These are phyloP conservation scores for Synanceia verrucosa DNA, from an alignment of 2,797 vertebrate species.

Conservation along the genomic window DNA sequence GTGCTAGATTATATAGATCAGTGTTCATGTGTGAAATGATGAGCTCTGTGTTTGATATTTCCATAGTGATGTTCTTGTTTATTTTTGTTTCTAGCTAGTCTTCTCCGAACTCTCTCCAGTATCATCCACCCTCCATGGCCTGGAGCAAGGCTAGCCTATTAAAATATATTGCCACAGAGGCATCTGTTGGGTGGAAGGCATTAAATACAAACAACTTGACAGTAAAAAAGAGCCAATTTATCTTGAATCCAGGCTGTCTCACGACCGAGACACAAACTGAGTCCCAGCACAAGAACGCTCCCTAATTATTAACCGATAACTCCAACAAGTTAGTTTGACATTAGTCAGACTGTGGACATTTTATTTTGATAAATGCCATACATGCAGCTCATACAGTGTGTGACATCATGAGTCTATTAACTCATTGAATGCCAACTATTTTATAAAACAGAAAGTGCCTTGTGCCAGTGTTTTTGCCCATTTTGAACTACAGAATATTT, in stretches of 20 bases:
- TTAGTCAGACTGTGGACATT: slow-evolving; percentile 39
- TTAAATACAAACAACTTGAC: slow-evolving; percentile 77
- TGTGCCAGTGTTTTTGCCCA: no score
- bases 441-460: no score
- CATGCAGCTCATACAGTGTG: background rate
- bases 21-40: background rate
- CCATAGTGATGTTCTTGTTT: background rate
- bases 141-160: slow-evolving; percentile 65
- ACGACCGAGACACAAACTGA: slow-evolving; percentile 10
- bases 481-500: no score
- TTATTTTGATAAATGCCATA: slow-evolving; percentile 23
- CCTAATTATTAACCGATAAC: slow-evolving; percentile 48
- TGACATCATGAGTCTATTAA: background rate
- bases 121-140: slow-evolving; percentile 51
- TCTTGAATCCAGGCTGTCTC: slow-evolving; percentile 47
- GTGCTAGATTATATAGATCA: background rate
- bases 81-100: slow-evolving; percentile 15
- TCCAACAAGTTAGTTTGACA: slow-evolving; percentile 55
- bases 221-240: slow-evolving; percentile 73
- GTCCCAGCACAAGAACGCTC: slow-evolving; percentile 27
- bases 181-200: slow-evolving; percentile 68
- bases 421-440: no score
- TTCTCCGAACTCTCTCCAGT: slow-evolving; percentile 43
- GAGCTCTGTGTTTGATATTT: background rate
- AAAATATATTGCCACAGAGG: slow-evolving; percentile 70